Conservation (phyloP, 2,888 invertebrate species). For the Didymodactylos carnosus region DNA sequence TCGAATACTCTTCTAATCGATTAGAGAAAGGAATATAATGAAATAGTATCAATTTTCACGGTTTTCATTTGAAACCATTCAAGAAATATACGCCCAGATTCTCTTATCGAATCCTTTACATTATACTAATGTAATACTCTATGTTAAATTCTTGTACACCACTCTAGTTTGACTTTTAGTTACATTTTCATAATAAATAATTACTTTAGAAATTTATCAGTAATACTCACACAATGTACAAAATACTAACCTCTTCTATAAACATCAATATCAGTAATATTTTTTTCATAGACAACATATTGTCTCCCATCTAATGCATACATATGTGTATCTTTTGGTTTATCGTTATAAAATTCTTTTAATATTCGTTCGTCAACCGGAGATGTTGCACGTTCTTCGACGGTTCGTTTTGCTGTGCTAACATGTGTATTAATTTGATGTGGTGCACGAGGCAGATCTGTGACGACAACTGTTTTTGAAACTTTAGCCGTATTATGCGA, state of each 20-base stretch:
- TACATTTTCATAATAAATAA: too few species aligned
- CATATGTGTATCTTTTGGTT: neutral
- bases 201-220: too few species aligned
- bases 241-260: neutral
- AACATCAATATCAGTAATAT: neutral
- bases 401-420: neutral
- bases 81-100: too few species aligned
- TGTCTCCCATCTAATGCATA: neutral
- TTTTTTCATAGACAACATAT: neutral
- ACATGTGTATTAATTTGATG: neutral
- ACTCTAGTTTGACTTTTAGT: too few species aligned
- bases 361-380: neutral
- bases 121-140: too few species aligned
- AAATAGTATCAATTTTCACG: too few species aligned
- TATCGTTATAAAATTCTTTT: neutral
- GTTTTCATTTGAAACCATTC: too few species aligned
- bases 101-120: too few species aligned
- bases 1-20: too few species aligned
- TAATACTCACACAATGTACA: too few species aligned
- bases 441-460: neutral
- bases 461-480: neutral
- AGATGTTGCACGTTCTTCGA: neutral
- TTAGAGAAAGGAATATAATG: too few species aligned
- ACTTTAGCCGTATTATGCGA: neutral
- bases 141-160: too few species aligned